Conservation (phyloP, 1,140 invertebrate species). For the Bradynema listronoti region DNA sequence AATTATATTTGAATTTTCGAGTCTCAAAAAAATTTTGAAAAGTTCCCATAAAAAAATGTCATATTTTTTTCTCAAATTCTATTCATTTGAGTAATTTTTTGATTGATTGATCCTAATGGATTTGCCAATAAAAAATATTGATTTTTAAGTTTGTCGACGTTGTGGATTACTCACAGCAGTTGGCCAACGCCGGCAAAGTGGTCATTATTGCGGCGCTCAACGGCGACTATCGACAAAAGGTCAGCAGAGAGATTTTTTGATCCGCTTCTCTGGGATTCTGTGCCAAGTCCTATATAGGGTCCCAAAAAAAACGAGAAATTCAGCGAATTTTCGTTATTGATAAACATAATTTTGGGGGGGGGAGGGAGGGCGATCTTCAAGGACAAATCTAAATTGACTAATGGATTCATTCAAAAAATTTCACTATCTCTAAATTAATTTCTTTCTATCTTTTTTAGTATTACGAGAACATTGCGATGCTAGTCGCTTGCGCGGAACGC, state of each 20-base stretch:
- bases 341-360: too few relatives aligned
- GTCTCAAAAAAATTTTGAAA: background rate
- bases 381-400: too few relatives aligned
- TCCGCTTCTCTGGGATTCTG: background rate
- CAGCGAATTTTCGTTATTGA: conserved; percentile 10
- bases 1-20: background rate
- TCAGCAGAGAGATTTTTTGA: conserved; percentile 32
- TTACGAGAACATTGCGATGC: conserved; percentile 64
- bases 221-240: conserved; percentile 65
- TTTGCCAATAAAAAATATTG: background rate
- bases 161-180: conserved; percentile 63
- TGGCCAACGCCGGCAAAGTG: conserved; percentile 65
- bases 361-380: too few relatives aligned
- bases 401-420: too few relatives aligned
- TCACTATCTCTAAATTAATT: background rate
- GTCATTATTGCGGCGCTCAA: conserved; percentile 67
- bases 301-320: too few relatives aligned
- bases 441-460: conserved; percentile 50
- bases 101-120: background rate
- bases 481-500: conserved; percentile 67
- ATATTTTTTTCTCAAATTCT: background rate
- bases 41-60: background rate
- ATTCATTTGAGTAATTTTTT: background rate
- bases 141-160: conserved; percentile 64
- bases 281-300: conserved; percentile 13